These are phyloP conservation scores for Cephus runcator DNA, from an alignment of 2,888 invertebrate species.

Conservation along the genomic window DNA sequence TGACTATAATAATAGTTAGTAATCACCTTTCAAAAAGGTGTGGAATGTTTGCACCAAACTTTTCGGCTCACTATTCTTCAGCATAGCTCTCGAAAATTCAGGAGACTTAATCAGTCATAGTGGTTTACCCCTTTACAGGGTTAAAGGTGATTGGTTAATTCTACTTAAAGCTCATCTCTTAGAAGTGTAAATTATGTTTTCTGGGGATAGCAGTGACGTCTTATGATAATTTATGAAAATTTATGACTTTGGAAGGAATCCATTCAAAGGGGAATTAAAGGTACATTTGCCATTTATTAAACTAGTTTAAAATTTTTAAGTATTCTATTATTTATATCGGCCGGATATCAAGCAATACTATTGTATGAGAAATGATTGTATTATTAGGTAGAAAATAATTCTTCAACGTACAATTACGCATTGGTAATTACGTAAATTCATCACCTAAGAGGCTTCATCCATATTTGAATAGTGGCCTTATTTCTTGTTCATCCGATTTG, in stretches of 20 bases:
- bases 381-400: slow-evolving; percentile 47
- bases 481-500: slow-evolving; percentile 58
- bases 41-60: not conserved
- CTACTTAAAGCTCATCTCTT: not conserved
- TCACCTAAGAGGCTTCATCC: slow-evolving; percentile 56
- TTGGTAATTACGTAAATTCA: slow-evolving; percentile 50
- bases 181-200: not conserved
- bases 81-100: not conserved
- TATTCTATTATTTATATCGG: not conserved
- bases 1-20: not conserved
- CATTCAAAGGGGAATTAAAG: not conserved
- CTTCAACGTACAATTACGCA: slow-evolving; percentile 28
- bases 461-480: slow-evolving; percentile 58
- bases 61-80: not conserved
- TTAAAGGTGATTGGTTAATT: not conserved
- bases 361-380: slow-evolving; percentile 19
- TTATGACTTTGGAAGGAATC: not conserved
- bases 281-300: not conserved
- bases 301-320: not conserved
- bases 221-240: not conserved
- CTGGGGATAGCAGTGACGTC: not conserved
- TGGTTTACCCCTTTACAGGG: not conserved
- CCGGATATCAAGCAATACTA: too few relatives aligned
- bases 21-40: not conserved
- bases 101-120: not conserved